Conservation (phyloP, 2,797 vertebrate species). For the Gephyroberyx darwinii region DNA sequence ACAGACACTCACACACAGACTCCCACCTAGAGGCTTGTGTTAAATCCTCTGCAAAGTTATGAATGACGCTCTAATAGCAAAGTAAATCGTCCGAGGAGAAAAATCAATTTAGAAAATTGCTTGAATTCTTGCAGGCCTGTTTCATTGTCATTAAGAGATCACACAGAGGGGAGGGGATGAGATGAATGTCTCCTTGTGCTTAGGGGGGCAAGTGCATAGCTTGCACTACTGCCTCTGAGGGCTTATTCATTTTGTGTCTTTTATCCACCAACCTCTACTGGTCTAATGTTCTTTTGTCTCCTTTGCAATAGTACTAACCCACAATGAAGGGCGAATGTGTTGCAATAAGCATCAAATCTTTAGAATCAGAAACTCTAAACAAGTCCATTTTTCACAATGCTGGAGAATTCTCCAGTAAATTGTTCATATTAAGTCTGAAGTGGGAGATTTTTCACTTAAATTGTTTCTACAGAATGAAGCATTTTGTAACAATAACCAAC, state of each 20-base stretch:
- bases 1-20: slow-evolving; percentile 17
- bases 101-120: slow-evolving; percentile 84
- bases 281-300: slow-evolving; percentile 19
- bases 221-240: slow-evolving; percentile 46
- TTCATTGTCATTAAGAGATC: slow-evolving; percentile 79
- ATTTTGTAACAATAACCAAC: not conserved
- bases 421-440: slow-evolving; percentile 7
- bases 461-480: not conserved
- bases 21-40: slow-evolving; percentile 45
- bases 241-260: slow-evolving; percentile 57
- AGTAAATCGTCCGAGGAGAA: slow-evolving; percentile 78
- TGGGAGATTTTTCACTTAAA: not conserved
- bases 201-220: slow-evolving; percentile 46
- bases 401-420: slow-evolving; percentile 12
- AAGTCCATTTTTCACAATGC: slow-evolving; percentile 7
- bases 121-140: slow-evolving; percentile 76
- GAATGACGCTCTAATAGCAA: slow-evolving; percentile 70
- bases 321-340: slow-evolving; percentile 5
- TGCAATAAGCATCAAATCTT: slow-evolving; percentile 21
- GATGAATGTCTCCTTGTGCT: slow-evolving; percentile 64
- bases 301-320: slow-evolving; percentile 28
- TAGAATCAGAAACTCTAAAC: slow-evolving; percentile 27
- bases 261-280: slow-evolving; percentile 39
- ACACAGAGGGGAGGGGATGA: slow-evolving; percentile 55
- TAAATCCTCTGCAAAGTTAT: slow-evolving; percentile 72